Evolutionary conservation across 2,888 invertebrate species (phyloP), one percentile per base, ranked within the genome.

Genomic region (Sphaerophoria taeniata): DNA sequence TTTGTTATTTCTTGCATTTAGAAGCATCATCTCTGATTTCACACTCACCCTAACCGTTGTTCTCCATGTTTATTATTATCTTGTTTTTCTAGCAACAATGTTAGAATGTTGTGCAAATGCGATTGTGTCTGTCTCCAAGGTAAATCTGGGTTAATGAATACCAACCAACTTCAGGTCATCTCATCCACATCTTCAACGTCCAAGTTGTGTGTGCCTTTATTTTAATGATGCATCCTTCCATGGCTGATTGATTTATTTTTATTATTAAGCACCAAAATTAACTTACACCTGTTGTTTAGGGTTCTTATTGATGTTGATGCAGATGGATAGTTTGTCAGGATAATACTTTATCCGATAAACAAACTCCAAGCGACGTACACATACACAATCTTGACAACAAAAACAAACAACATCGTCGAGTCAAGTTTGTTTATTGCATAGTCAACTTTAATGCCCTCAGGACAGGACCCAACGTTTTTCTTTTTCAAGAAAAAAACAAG

Each of bases 91-190:
- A 11, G 12, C 9, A 9, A 12, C 43, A 14, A 49, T 12, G 70
- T 53, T 56, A 34, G 53, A 74, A 6, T 16, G 12, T 6, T 3
- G n/a, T n/a, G 34, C 65, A 75, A 34, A 39, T 63, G 49, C 47
- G 56, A 71, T 51, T 69, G 47, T 65, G 16, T 74, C 49, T 65
- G 33, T 70, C 80, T 75, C 80, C 75, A 56, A 61, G 74, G 67
- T 47, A 80, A 75, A 84, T 84, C 71, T 84, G 69, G 75, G 80
- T 76, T 84, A 80, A 84, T 80, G 84, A 84, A 84, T 79, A 49
- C 36, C 43, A 43, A 45, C 53, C 39, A 71, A 75, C 71, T 84
- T 70, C 56, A 84, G 72, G 58, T 47, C 67, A 69, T 49, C 31
- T 31, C 53, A 7, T 12, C 12, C 43, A 9, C 6, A 1, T 39